phyloP scores from a whole-genome alignment of 30 jellyfish, hydroid and myxozoan genomes.

The Euphysa ruthae region DNA sequence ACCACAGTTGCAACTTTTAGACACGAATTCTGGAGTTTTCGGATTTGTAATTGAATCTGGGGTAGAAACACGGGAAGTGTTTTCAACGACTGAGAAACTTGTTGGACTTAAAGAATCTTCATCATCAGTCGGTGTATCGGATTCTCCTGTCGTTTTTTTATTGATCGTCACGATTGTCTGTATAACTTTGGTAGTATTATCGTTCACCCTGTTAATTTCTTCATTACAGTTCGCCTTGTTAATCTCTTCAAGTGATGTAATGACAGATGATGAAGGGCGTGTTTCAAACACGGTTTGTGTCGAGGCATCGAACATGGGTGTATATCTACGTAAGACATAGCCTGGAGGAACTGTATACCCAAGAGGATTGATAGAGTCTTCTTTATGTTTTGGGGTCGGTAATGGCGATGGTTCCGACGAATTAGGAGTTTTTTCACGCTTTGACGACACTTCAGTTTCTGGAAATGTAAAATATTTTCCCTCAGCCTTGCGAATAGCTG shows the following conservation, averaged over 20 bases:
- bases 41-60: neutral
- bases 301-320: slow-evolving; percentile 22
- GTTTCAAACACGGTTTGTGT: slow-evolving; percentile 17
- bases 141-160: too few species aligned
- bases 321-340: slow-evolving; percentile 7
- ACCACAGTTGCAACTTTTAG: slow-evolving; percentile 19
- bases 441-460: neutral
- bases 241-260: neutral
- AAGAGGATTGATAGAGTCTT: neutral
- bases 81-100: too few species aligned
- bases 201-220: neutral
- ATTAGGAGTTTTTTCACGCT: neutral
- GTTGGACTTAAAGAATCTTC: too few species aligned
- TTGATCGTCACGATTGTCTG: too few species aligned
- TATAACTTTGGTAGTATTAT: neutral
- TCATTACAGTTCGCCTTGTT: neutral
- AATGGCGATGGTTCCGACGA: neutral
- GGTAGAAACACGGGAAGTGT: too few species aligned
- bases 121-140: too few species aligned
- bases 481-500: neutral
- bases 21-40: neutral
- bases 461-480: slow-evolving; percentile 3
- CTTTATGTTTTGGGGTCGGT: too few species aligned
- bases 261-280: neutral
- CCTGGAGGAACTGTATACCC: slow-evolving; percentile 1